A percentile compares a stretch with the other conserved stretches of the same genome.
Conservation (phyloP, 1,140 invertebrate species). For the Drosophila lacteicornis region DNA sequence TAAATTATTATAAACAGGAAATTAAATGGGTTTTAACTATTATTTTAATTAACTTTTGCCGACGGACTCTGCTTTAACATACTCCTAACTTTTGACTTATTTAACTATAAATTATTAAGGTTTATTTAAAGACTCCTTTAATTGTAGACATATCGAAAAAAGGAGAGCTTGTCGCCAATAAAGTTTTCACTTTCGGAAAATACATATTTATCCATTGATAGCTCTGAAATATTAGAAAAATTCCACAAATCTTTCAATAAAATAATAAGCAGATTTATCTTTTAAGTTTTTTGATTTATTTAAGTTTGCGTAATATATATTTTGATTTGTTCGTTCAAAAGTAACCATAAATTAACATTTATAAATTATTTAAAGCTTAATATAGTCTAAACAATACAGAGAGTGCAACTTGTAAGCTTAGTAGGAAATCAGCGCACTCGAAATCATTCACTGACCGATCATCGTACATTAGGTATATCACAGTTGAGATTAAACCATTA, state of each 20-base stretch:
- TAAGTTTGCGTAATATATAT: slow-evolving; percentile 32
- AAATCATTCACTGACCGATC: slow-evolving; percentile 35
- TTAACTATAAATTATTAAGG: not conserved
- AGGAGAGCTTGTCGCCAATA: too few species aligned
- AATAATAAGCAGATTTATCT: not conserved
- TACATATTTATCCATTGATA: too few species aligned
- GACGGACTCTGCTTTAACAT: not conserved
- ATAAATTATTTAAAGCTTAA: slow-evolving; percentile 80
- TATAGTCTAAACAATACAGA: slow-evolving; percentile 36
- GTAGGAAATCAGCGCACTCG: slow-evolving; percentile 58
- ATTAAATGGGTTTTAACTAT: not conserved
- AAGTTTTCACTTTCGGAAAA: too few species aligned
- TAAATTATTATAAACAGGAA: not conserved
- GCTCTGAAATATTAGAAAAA: not conserved
- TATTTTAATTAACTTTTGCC: not conserved
- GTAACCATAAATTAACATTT: slow-evolving; percentile 71
- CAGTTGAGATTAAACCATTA: slow-evolving; percentile 67
- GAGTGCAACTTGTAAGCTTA: slow-evolving; percentile 38
- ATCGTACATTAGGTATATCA: slow-evolving; percentile 70
- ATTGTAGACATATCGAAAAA: not conserved
- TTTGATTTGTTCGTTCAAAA: slow-evolving; percentile 47
- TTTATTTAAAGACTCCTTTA: not conserved
- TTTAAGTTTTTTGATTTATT: slow-evolving; percentile 10
- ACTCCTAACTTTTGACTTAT: too few species aligned
- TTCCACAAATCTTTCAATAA: not conserved